Percentiles rank a stretch among this genome's conserved stretches.
Evolutionary conservation across 2,797 vertebrate species (phyloP).

Genomic region (Cirrhinus mrigala): DNA sequence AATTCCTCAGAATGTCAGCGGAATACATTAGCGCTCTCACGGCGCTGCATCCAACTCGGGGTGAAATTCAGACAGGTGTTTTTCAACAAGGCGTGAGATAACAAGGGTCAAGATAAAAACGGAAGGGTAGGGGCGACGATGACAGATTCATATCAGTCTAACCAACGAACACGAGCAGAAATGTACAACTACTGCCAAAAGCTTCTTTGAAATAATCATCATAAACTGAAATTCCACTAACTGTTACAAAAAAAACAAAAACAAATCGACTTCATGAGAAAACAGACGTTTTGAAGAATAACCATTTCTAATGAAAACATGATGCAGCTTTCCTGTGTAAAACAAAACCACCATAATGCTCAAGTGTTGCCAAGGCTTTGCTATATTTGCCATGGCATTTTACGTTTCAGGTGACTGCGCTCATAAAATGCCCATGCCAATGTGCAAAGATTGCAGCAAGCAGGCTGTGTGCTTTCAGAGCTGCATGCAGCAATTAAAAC

Average conservation of each 20-base stretch:
- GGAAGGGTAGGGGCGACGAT: background rate
- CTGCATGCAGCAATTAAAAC: background rate
- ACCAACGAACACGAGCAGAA: background rate
- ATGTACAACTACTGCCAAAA: background rate
- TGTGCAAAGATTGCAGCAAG: background rate
- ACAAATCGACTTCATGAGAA: background rate
- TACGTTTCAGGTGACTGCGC: background rate
- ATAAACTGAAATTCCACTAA: background rate
- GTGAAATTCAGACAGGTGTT: constrained; percentile 54
- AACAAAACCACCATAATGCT: background rate
- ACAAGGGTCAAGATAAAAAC: background rate
- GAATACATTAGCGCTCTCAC: constrained; percentile 69
- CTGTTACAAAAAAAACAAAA: constrained; percentile 6
- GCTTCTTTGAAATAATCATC: background rate
- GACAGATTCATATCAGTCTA: constrained; percentile 28
- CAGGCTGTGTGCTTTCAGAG: background rate
- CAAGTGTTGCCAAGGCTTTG: background rate
- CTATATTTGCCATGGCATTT: background rate
- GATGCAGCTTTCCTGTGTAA: background rate
- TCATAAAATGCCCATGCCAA: background rate
- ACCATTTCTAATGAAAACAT: background rate
- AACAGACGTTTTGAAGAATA: background rate
- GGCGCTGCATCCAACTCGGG: background rate
- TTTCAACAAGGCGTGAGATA: constrained; percentile 48
- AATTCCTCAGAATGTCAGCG: constrained; percentile 69